phyloP scores from a whole-genome alignment of 2,797 vertebrate genomes.

The Urosaurus nigricauda region DNA sequence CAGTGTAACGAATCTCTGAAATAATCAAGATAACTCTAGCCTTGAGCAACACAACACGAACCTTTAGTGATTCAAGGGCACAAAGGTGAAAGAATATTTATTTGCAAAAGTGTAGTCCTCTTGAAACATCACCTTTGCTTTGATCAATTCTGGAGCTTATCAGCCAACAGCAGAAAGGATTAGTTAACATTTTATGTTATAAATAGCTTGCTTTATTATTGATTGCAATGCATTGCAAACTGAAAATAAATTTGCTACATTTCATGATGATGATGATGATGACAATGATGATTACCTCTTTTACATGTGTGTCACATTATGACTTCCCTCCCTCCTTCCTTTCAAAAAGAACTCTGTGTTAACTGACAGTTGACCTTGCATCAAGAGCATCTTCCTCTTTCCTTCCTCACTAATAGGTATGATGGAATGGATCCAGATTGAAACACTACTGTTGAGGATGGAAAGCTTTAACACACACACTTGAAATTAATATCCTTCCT shows the following conservation, averaged over 20 bases:
- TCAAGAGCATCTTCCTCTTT: neutral
- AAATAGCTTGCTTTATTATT: constrained; percentile 19
- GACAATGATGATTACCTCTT: neutral
- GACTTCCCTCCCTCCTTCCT: neutral
- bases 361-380: too few relatives aligned
- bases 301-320: neutral
- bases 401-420: neutral
- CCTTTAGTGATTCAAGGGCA: constrained; percentile 25
- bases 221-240: neutral
- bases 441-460: neutral
- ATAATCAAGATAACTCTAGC: constrained; percentile 31
- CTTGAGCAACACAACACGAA: neutral
- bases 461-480: neutral
- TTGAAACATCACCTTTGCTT: constrained; percentile 1
- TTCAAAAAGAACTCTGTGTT: neutral
- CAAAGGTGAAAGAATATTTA: constrained; percentile 13
- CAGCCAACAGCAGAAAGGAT: neutral
- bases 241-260: constrained; percentile 28
- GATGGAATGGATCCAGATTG: neutral
- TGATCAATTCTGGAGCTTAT: constrained; percentile 24
- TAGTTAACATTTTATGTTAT: constrained; percentile 26
- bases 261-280: constrained; percentile 11
- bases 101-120: neutral
- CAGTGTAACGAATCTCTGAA: neutral
- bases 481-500: too few relatives aligned